Evolutionary conservation across 64 coral and sea anemone species (phyloP).

Genomic region (Platygyra sinensis): DNA sequence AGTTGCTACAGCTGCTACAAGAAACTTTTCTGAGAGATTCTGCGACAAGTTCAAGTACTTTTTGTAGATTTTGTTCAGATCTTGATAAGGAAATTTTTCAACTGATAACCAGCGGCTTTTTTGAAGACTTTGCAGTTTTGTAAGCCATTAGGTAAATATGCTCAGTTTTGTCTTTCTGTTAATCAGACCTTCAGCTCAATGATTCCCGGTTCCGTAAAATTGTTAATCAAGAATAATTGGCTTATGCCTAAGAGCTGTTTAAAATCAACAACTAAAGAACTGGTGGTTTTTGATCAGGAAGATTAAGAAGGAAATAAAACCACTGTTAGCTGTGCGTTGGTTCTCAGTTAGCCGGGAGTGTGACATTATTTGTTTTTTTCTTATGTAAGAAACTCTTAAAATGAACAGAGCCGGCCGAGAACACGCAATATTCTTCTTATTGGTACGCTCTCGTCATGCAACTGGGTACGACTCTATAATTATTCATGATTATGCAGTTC

Average conservation of each 20-base stretch:
- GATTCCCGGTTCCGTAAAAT: too few species aligned
- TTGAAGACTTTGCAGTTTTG: not conserved
- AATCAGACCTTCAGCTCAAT: too few species aligned
- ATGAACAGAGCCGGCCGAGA: not conserved
- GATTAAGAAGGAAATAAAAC: not conserved
- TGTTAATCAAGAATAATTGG: too few species aligned
- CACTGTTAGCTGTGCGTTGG: not conserved
- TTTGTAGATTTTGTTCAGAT: not conserved
- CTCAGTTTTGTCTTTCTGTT: too few species aligned
- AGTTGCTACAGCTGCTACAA: not conserved
- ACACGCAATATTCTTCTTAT: constrained; percentile 22
- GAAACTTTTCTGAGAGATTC: not conserved
- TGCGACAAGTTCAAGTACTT: not conserved
- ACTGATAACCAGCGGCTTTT: not conserved
- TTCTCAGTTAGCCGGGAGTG: not conserved
- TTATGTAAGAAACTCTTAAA: not conserved
- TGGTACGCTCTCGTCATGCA: constrained; percentile 34
- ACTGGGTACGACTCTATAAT: not conserved
- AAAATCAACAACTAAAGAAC: too few species aligned
- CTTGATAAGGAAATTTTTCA: not conserved
- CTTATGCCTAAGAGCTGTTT: too few species aligned
- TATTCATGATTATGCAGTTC: constrained; percentile 41
- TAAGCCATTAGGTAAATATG: too few species aligned
- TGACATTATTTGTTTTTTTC: not conserved
- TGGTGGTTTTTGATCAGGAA: too few species aligned